Evolutionary conservation across 2,797 vertebrate genomes (phyloP), one percentile per base, ranked within the genome.

Genomic region (Threskiornis aethiopicus): DNA sequence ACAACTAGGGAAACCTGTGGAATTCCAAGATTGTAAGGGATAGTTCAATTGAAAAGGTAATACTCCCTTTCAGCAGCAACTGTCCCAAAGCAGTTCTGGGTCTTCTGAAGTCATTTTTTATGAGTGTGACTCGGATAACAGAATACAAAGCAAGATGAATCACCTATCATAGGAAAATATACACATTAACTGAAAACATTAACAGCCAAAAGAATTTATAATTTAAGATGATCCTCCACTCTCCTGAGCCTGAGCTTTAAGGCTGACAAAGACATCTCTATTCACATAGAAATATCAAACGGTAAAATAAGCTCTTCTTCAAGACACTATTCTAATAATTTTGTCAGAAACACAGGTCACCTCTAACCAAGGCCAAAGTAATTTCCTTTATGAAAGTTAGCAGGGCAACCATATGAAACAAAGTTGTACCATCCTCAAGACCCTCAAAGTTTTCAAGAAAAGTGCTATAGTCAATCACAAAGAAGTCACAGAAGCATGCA

Each of bases 401-500:
- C 3, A 55, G 5, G 54, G 14, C 6, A 47, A 55, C 4, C 4
- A 41, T 4, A 18, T 1, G 5, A 82, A 41, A 58, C 7, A 15
- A 75, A 89, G 55, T 8, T 41, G 9, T 6, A 62, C 24, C 4
- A 46, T 5, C 4, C 28, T 58, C 26, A 66, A 70, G 46, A 46
- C 11, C 8, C 28, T 31, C 12, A 37, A 58, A 69, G 24, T 67
- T 28, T 49, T 24, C n/a, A 58, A 66, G 64, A 47, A 35, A 52
- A 28, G 16, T 17, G 7, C 26, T 39, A 24, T 0, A 77, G 18
- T 8, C 8, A 47, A 47, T 15, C 39, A 29, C 17, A 35, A 59
- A 3, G 1, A 75, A 90, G 18, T 18, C 29, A 39, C 0, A 76
- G 17, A 59, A 54, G 5, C 1, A 4, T 0, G 0, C 13, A 90